phyloP scores from a whole-genome alignment of 2,797 vertebrate genomes.

The Rhyacichthys aspro region DNA sequence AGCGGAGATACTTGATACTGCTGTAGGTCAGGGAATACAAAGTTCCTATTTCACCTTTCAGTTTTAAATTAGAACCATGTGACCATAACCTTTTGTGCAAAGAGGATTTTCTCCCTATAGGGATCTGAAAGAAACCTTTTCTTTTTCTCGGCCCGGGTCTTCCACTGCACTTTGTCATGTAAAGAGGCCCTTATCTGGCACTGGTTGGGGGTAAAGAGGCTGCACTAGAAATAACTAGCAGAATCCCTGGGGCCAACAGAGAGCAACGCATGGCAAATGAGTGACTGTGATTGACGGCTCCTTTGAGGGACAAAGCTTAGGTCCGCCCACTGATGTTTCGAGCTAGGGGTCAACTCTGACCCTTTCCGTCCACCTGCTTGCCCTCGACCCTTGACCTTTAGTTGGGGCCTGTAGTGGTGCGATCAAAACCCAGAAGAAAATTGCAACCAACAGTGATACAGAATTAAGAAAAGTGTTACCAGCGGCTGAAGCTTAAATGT shows the following conservation, averaged over 20 bases:
- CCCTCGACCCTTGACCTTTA: slow-evolving; percentile 60
- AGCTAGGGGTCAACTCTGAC: slow-evolving; percentile 73
- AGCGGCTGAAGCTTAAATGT: too few species aligned
- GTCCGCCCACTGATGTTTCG: slow-evolving; percentile 66
- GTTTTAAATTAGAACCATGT: slow-evolving; percentile 67
- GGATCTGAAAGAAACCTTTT: slow-evolving; percentile 62
- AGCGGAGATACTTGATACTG: slow-evolving; percentile 22
- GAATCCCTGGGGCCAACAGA: slow-evolving; percentile 61
- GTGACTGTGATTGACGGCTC: slow-evolving; percentile 79
- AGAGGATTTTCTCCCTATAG: slow-evolving; percentile 67
- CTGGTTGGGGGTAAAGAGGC: slow-evolving; percentile 60
- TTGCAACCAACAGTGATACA: not conserved
- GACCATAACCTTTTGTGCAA: slow-evolving; percentile 57
- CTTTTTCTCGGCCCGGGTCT: slow-evolving; percentile 62
- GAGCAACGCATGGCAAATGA: slow-evolving; percentile 70
- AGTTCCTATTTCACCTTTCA: slow-evolving; percentile 58
- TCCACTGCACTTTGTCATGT: slow-evolving; percentile 83
- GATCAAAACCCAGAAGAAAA: not conserved
- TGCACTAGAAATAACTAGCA: slow-evolving; percentile 51
- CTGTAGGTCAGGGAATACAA: slow-evolving; percentile 24
- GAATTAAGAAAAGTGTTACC: too few species aligned
- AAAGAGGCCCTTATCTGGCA: slow-evolving; percentile 79
- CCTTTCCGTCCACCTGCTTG: slow-evolving; percentile 75
- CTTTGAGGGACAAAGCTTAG: slow-evolving; percentile 64
- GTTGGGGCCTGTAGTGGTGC: slow-evolving; percentile 25